Evolutionary conservation across 2,113 vertebrate species (phyloP), one percentile per base, ranked within the genome.

Genomic region (Gnathonemus echidnorhynchus): DNA sequence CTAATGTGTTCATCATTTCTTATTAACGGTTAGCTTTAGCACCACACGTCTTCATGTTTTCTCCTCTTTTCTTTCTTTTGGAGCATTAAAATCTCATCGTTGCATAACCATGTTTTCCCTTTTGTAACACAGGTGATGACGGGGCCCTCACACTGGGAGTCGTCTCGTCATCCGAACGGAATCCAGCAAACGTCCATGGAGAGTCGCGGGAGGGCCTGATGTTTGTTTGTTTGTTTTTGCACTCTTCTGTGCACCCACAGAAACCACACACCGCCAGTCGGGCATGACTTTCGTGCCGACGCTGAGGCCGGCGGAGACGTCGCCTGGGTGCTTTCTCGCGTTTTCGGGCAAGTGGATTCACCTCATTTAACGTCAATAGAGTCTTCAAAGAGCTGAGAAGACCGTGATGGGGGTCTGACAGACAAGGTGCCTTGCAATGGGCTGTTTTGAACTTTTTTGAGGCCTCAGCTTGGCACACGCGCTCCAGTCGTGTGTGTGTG

Each of bases 281-380:
- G 19, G 80, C 15, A 19, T 48, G 21, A 48, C 49, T 87, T 87
- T 87, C 49, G 86, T 52, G 86, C 31, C 1, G 15, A 27, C 49
- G 27, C 7, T 17, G 24, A 4, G 3, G 86, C 48, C n/a, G 2
- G n/a, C 1, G n/a, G 62, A 52, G 85, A 13, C 31, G 9, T 35
- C 1, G 5, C 49, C 49, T 19, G 86, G 50, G 15, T 27, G 24
- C 62, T 52, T 27, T 50, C 48, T 52, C 27, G 9, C 2, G 8
- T 19, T 39, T 42, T 87, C 31, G 5, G 27, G 31, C 31, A 21
- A 56, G 88, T 31, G 86, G 94, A 94, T 95, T 94, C 92, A 94
- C 94, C 91, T 92, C 91, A 92, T 94, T 95, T 92, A 88, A 91
- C 66, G 88, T 94, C 93, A 94, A 93, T 91, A 52, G 93, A 93